Evolutionary conservation across 2,888 invertebrate species (phyloP), one percentile per base, ranked within the genome.

Genomic region (Apocheima hispidaria): DNA sequence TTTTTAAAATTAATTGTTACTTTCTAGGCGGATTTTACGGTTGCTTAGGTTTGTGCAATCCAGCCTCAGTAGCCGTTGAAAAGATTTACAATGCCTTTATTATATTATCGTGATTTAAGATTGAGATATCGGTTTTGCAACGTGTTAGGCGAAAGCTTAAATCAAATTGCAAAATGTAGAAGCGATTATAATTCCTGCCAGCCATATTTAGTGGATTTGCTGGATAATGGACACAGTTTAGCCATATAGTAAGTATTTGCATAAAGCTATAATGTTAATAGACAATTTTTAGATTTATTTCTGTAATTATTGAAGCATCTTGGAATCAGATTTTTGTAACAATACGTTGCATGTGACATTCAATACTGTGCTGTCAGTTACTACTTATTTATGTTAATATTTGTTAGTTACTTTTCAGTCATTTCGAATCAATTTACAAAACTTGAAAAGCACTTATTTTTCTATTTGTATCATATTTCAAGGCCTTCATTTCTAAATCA

Each of bases 101-200:
- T 52, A 35, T 46, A 33, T 36, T 50, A 54, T 43, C 54, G 28
- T 60, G 49, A 54, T 60, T 38, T 41, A 16, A 43, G 44, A 60
- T 51, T 51, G 28, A 60, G 50, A 55, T 55, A 51, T 50, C 40
- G n/a, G 20, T 60, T 44, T 52, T 23, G 52, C 48, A 59, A 59
- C 20, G 33, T 48, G 4, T 44, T 33, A 23, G 50, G 33, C 46
- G 50, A 63, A 50, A 51, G 53, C 53, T 51, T 58, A 21, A 38
- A 50, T 62, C 30, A 38, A 46, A 35, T 63, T 63, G 54, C 54
- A 14, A 48, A 59, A 63, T 41, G 53, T 38, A 40, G 49, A n/a
- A 58, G 36, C 36, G 23, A 48, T 54, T 54, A 26, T 44, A 49
- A 57, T 36, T 36, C 21, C 16, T 38, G 21, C 6, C 43, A 48